phyloP scores from a whole-genome alignment of 2,113 vertebrate genomes.

The Catagonus wagneri region DNA sequence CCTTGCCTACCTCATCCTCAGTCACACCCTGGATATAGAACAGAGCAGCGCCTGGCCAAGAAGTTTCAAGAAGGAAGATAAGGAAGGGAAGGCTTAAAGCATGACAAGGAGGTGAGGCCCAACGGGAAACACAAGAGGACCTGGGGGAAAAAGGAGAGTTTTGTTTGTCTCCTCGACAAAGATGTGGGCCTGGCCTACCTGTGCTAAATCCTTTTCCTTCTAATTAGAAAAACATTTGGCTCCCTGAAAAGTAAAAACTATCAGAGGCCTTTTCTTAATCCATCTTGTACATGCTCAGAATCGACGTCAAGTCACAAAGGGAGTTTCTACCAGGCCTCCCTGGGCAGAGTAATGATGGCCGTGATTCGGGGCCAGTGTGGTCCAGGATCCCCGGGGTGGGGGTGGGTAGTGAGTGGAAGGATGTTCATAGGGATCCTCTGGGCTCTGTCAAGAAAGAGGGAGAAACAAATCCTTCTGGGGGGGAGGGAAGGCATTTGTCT shows the following conservation, averaged over 20 bases:
- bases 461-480: background rate
- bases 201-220: constrained; percentile 39
- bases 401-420: background rate
- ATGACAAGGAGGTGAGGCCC: background rate
- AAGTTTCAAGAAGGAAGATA: background rate
- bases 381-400: background rate
- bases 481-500: constrained; percentile 57
- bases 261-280: constrained; percentile 42
- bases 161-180: constrained; percentile 32
- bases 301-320: constrained; percentile 35
- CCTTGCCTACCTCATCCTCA: background rate
- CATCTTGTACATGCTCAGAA: constrained; percentile 13
- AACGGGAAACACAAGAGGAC: background rate
- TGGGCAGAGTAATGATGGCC: background rate
- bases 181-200: background rate
- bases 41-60: background rate
- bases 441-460: constrained; percentile 58
- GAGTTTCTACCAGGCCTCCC: background rate
- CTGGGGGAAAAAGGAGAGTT: background rate
- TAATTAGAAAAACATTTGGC: constrained; percentile 71
- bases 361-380: background rate
- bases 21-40: background rate
- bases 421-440: background rate
- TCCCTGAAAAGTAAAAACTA: constrained; percentile 63
- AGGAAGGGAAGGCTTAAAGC: background rate